Conservation (phyloP, 2,113 vertebrate genomes). For the Tyrannus savana region DNA sequence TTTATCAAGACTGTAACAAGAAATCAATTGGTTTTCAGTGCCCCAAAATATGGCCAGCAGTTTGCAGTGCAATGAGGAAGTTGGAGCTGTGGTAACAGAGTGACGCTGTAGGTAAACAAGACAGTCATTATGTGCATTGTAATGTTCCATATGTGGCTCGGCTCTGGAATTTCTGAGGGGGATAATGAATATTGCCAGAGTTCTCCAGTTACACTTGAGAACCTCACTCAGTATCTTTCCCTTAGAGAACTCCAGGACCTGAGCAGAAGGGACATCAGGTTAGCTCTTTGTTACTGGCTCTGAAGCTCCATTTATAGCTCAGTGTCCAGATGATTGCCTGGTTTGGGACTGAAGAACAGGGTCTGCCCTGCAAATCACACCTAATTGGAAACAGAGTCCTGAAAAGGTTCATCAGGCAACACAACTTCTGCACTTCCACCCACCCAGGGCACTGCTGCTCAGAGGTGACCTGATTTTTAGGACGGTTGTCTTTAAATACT, state of each 20-base stretch:
- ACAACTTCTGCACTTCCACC: not conserved
- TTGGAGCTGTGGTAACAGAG: not conserved
- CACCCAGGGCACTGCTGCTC: not conserved
- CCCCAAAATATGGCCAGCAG: not conserved
- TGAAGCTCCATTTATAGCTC: not conserved
- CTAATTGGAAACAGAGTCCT: not conserved
- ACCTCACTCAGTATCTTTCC: not conserved
- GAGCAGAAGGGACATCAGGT: not conserved
- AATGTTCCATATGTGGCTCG: not conserved
- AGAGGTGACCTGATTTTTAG: not conserved
- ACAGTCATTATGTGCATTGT: not conserved
- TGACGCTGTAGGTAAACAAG: constrained; percentile 24
- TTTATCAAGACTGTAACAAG: not conserved
- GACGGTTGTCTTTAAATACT: not conserved
- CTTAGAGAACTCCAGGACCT: not conserved
- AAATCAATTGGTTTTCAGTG: not conserved
- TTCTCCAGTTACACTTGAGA: not conserved
- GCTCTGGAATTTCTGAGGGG: not conserved
- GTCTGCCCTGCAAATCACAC: not conserved
- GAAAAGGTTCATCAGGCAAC: not conserved
- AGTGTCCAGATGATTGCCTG: not conserved
- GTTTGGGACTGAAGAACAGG: not conserved
- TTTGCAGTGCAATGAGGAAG: constrained; percentile 29
- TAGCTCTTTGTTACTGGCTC: not conserved
- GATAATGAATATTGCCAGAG: not conserved